Base-by-base conservation (phyloP, 1,140 invertebrate genomes). In the Theocolax elegans region DNA sequence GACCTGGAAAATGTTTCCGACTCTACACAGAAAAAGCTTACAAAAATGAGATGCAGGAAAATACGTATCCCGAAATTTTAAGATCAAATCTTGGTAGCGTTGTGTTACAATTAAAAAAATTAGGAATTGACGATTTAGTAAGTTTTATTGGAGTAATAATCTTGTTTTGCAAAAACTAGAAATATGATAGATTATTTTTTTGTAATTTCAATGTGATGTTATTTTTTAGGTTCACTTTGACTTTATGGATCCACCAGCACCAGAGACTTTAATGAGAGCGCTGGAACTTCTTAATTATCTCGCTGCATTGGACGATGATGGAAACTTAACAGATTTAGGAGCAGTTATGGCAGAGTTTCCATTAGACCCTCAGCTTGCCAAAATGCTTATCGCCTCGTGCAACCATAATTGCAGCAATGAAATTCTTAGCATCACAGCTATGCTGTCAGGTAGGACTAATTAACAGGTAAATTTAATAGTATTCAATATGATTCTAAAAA, bases 241-340 rank as follows among this genome's bases (percentile, higher is more conserved):
- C 87, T 99, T 99, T 85, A 99, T 99, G 98, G 98, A 99, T 88
- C 98, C 98, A 17, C 98, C 98, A 23, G 98, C 98, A n/a, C 98
- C 98, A 0, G 98, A 99, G 89, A 99, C 98, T 0, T 87, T 99
- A n/a, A 99, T 99, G 98, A 87, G 98, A 82, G 98, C 98, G 2
- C 83, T 99, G 62, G 98, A 99, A 87, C 87, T 99, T 59, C 87
- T 99, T 10, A 99, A 99, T 87, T 99, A 99, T 84, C 87, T 99
- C 60, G 96, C 95, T 4, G 96, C 96, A 0, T 88, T 99, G 73
- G 97, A 99, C 78, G 98, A 99, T 84, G 97, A 99, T 84, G 94
- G 97, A 54, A 97, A 98, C 83, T 86, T 98, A 51, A 98, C 97
- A 0, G 95, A 98, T 82, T 86, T 97, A 42, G 97, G 97, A n/a